phyloP scores from a whole-genome alignment of 2,888 invertebrate genomes.

The Ethmia dodecea region DNA sequence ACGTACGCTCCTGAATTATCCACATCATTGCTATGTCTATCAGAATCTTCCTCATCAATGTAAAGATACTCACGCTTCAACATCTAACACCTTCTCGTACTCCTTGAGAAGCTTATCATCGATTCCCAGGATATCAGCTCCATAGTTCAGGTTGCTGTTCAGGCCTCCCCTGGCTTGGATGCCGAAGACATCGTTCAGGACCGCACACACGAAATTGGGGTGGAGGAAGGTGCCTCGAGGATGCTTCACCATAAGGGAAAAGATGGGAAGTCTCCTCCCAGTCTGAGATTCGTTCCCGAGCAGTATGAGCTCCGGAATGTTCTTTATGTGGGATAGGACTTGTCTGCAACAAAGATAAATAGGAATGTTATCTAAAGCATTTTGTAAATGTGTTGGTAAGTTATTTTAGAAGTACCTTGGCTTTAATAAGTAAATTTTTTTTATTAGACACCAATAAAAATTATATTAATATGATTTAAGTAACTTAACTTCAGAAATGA shows the following conservation, averaged over 20 bases:
- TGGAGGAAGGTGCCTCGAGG: conserved; percentile 90
- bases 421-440: no score
- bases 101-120: conserved; percentile 85
- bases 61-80: conserved; percentile 67
- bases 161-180: conserved; percentile 90
- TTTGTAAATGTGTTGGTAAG: no score
- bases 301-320: conserved; percentile 87
- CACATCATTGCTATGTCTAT: no score
- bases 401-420: no score
- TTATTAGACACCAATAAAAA: no score
- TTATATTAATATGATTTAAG: no score
- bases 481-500: no score
- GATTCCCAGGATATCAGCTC: conserved; percentile 90
- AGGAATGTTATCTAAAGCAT: no score
- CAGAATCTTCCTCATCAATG: no score
- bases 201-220: conserved; percentile 91
- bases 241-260: conserved; percentile 91
- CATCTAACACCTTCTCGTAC: conserved; percentile 80
- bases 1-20: no score
- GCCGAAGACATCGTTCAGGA: conserved; percentile 94
- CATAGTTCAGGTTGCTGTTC: conserved; percentile 90
- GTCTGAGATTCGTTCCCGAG: conserved; percentile 84
- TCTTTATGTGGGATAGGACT: conserved; percentile 87
- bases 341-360: conserved; percentile 79
- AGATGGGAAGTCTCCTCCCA: conserved; percentile 85